phyloP scores from a whole-genome alignment of 2,888 invertebrate genomes.

The Xanthorhoe spadicearia region DNA sequence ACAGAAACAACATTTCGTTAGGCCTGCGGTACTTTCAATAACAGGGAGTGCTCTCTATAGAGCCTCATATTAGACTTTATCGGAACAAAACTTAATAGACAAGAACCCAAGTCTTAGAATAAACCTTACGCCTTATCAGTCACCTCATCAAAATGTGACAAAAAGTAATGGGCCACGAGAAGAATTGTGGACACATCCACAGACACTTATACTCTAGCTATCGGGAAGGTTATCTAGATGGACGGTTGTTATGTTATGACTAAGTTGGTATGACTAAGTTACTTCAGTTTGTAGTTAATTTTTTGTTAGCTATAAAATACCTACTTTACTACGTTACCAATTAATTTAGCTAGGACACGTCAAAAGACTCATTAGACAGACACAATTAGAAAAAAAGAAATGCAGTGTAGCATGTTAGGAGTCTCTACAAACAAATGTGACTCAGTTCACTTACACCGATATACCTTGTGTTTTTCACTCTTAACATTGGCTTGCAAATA shows the following conservation, averaged over 20 bases:
- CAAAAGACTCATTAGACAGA: too few species aligned
- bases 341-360: too few species aligned
- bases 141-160: neutral
- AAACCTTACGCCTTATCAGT: neutral
- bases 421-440: neutral
- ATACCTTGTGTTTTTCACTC: neutral
- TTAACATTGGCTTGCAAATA: neutral
- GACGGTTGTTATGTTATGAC: too few species aligned
- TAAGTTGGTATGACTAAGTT: too few species aligned
- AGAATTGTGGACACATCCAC: neutral
- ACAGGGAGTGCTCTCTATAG: neutral
- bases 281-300: too few species aligned
- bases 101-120: too few species aligned
- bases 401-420: neutral
- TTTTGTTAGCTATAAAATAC: too few species aligned
- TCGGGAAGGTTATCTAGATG: too few species aligned
- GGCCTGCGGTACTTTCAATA: constrained; percentile 24
- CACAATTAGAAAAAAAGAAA: too few species aligned
- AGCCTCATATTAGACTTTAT: neutral
- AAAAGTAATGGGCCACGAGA: neutral
- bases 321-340: too few species aligned
- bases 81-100: too few species aligned
- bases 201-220: too few species aligned
- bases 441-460: neutral
- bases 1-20: constrained; percentile 78